Percentiles rank a stretch among this genome's conserved stretches.
These are phyloP conservation scores for Tamias sibiricus DNA, from an alignment of 2,113 vertebrate species.

Conservation along the genomic window DNA sequence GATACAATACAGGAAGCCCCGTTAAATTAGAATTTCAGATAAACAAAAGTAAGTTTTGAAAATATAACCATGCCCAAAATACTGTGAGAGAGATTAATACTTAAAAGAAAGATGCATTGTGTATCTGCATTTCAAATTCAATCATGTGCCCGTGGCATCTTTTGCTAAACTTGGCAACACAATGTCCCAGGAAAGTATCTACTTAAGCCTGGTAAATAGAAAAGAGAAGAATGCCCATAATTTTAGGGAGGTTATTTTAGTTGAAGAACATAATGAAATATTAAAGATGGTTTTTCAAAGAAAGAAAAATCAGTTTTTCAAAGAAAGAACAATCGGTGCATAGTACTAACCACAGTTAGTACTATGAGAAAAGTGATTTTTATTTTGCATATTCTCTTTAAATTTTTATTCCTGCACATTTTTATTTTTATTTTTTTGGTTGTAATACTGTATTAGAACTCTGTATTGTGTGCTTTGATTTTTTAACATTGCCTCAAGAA, in stretches of 20 bases:
- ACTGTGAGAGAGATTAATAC: neutral
- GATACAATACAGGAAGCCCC: neutral
- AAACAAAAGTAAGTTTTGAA: constrained; percentile 1
- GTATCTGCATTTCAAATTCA: constrained; percentile 43
- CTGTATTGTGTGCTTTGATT: neutral
- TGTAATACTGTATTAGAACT: neutral
- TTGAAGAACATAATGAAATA: neutral
- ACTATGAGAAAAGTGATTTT: neutral
- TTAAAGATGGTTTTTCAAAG: neutral
- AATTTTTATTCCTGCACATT: neutral
- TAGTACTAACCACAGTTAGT: neutral
- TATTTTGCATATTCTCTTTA: neutral
- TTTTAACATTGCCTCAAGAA: neutral
- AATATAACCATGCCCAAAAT: neutral
- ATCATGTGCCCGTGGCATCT: neutral
- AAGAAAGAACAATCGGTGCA: neutral
- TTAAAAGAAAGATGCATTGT: neutral
- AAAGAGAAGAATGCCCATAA: constrained; percentile 25
- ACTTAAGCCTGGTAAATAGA: neutral
- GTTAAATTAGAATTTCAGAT: neutral
- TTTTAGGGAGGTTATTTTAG: neutral
- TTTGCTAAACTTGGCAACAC: neutral
- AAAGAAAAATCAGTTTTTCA: constrained; percentile 33
- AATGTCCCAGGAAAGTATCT: neutral
- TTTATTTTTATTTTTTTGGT: neutral